Conservation (phyloP, 2,797 vertebrate genomes). For the Otolemur crassicaudatus region DNA sequence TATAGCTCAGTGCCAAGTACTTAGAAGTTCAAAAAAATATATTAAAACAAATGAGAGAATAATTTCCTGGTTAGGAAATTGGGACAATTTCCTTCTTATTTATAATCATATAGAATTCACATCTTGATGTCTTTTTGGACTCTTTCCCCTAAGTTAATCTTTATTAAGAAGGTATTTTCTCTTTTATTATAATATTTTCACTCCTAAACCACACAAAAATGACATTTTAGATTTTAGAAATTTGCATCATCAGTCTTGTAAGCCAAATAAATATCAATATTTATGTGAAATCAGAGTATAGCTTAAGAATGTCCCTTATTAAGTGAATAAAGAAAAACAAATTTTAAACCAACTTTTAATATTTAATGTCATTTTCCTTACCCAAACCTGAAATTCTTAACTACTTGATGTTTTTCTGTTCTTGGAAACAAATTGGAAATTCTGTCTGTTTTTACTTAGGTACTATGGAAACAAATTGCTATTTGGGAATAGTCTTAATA, state of each 20-base stretch:
- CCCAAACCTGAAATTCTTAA: conserved; percentile 28
- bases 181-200: conserved; percentile 35
- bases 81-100: background rate
- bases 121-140: background rate
- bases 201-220: background rate
- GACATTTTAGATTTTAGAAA: conserved; percentile 23
- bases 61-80: background rate
- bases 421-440: background rate
- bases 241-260: background rate
- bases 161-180: background rate
- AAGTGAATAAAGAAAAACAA: background rate
- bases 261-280: background rate
- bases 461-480: conserved; percentile 33
- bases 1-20: background rate
- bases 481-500: background rate
- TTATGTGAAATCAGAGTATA: conserved; percentile 9
- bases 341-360: conserved; percentile 17
- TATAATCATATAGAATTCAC: background rate
- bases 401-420: background rate
- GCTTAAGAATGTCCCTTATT: background rate
- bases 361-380: background rate
- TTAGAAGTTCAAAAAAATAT: background rate
- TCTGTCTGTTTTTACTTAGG: conserved; percentile 19
- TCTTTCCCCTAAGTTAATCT: background rate
- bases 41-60: background rate